Percentiles rank a stretch among this genome's conserved stretches.
Conservation (phyloP, 1,140 invertebrate species). For the Telenomus remus region DNA sequence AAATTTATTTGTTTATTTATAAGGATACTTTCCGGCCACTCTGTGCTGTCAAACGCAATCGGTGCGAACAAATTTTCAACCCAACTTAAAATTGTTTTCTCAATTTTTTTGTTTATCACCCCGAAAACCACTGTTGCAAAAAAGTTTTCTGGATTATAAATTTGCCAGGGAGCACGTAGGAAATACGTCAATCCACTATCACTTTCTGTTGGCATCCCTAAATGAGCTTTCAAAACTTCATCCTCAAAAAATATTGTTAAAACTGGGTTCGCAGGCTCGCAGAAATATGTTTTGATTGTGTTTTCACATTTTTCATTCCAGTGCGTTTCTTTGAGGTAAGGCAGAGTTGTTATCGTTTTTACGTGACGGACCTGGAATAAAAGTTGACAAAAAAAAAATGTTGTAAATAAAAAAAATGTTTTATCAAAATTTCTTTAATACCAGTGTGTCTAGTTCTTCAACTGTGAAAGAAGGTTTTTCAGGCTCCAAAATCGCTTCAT, state of each 20-base stretch:
- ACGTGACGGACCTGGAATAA: constrained; percentile 71
- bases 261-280: constrained; percentile 76
- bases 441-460: constrained; percentile 76
- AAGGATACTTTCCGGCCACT: constrained; percentile 82
- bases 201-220: constrained; percentile 76
- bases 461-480: constrained; percentile 78
- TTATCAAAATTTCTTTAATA: constrained; percentile 3
- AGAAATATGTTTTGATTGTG: constrained; percentile 78
- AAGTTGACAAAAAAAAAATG: neutral
- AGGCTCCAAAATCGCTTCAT: constrained; percentile 64
- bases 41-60: constrained; percentile 77
- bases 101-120: constrained; percentile 79
- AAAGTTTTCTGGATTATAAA: constrained; percentile 81
- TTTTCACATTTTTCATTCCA: constrained; percentile 78
- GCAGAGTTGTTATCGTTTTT: constrained; percentile 80
- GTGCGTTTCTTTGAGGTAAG: constrained; percentile 76
- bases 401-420: too few relatives aligned
- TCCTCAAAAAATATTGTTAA: constrained; percentile 80
- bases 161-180: constrained; percentile 78
- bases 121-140: constrained; percentile 82
- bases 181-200: constrained; percentile 82
- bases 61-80: constrained; percentile 82
- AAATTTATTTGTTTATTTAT: neutral
- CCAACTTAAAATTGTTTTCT: constrained; percentile 79
- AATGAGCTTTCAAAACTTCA: constrained; percentile 73